Conservation (phyloP, 2,797 vertebrate species). For the Onychomys leucogaster region DNA sequence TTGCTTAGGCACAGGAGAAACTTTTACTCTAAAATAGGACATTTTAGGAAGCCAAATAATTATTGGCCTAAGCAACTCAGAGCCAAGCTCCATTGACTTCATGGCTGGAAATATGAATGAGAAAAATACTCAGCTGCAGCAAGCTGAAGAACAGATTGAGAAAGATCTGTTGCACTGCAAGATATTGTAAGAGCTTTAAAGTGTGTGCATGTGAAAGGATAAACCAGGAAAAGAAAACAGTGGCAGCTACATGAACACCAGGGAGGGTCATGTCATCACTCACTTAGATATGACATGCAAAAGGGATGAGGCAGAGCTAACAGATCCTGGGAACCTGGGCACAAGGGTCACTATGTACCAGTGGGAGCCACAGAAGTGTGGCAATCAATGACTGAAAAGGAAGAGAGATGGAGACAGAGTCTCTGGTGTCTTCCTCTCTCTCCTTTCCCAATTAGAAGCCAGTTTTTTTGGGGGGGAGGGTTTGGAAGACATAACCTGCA, state of each 20-base stretch:
- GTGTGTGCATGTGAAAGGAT: background rate
- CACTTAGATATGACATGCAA: background rate
- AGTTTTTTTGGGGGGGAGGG: background rate
- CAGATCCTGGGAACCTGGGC: background rate
- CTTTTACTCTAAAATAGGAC: background rate
- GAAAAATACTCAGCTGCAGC: background rate
- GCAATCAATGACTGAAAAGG: background rate
- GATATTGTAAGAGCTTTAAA: background rate
- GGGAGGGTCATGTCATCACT: background rate
- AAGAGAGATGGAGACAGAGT: background rate
- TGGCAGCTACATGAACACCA: no score
- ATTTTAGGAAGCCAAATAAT: background rate
- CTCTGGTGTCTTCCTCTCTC: background rate
- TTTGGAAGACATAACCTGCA: background rate
- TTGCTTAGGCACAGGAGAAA: background rate
- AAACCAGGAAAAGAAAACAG: background rate
- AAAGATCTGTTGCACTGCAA: background rate
- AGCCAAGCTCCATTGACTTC: background rate
- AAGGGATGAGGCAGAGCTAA: background rate
- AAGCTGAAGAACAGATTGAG: background rate
- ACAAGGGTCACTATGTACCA: background rate
- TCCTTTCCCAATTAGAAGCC: background rate
- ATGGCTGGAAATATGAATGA: background rate
- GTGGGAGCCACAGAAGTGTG: background rate
- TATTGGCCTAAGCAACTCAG: background rate